Percentiles rank a stretch among this genome's conserved stretches.
Conservation (phyloP, 2,888 invertebrate genomes). For the Drosophila colorata region DNA sequence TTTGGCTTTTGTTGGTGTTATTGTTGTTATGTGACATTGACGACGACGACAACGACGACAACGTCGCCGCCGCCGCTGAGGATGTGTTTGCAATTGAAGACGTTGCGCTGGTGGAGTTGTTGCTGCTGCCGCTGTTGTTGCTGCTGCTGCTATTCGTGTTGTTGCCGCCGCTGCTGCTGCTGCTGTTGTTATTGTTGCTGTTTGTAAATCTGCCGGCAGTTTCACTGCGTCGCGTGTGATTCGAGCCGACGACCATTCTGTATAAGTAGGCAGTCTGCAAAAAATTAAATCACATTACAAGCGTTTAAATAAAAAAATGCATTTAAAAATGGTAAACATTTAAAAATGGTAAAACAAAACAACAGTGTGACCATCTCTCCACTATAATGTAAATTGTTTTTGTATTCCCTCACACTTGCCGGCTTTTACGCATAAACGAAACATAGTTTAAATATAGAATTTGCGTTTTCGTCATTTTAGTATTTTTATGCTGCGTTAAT, state of each 20-base stretch:
- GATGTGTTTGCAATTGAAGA: constrained; percentile 67
- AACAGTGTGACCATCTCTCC: constrained; percentile 3
- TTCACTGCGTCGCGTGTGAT: constrained; percentile 84
- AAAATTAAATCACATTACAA: constrained; percentile 5
- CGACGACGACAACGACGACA: constrained; percentile 56
- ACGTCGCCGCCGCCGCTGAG: constrained; percentile 57
- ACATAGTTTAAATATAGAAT: neutral
- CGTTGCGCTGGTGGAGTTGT: constrained; percentile 71
- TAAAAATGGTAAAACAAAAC: no score
- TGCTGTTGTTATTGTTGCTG: constrained; percentile 33
- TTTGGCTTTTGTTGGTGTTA: constrained; percentile 55
- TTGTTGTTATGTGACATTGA: constrained; percentile 64
- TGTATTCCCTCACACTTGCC: neutral
- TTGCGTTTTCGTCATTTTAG: constrained; percentile 6
- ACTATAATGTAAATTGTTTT: neutral
- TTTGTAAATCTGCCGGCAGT: constrained; percentile 82
- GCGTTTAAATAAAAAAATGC: no score
- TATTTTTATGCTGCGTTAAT: constrained; percentile 8
- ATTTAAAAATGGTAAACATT: no score
- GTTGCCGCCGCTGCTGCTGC: constrained; percentile 41
- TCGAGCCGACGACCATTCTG: constrained; percentile 85
- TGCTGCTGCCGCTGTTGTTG: constrained; percentile 53
- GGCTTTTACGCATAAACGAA: neutral
- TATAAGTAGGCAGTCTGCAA: constrained; percentile 63
- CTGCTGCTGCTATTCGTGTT: constrained; percentile 38